These are phyloP conservation scores for Eurytoma adleriae DNA, from an alignment of 2,888 invertebrate genomes.

Conservation along the genomic window DNA sequence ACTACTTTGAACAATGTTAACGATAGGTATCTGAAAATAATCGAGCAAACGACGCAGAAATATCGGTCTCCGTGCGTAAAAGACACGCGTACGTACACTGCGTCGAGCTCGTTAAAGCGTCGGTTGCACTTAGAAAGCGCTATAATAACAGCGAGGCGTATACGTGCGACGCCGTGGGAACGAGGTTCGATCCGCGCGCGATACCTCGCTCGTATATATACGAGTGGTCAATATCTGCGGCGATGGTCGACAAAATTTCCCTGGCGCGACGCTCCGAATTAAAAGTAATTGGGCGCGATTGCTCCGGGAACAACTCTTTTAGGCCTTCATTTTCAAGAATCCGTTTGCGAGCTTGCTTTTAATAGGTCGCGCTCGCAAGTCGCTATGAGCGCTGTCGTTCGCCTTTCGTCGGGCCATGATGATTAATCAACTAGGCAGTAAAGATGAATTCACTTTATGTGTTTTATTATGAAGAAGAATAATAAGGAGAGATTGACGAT, in stretches of 20 bases:
- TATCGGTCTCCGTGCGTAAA: too few relatives aligned
- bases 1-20: too few relatives aligned
- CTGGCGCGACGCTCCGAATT: conserved; percentile 15
- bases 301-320: conserved; percentile 31
- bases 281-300: conserved; percentile 43
- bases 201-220: neutral
- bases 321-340: conserved; percentile 33
- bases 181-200: neutral
- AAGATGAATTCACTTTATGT: neutral
- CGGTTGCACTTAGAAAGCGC: too few relatives aligned
- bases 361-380: neutral
- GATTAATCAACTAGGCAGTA: too few relatives aligned
- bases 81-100: too few relatives aligned
- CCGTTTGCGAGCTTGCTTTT: neutral
- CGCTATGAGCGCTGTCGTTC: neutral
- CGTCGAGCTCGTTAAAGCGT: too few relatives aligned
- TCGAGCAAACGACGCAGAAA: too few relatives aligned
- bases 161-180: too few relatives aligned
- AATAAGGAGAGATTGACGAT: neutral
- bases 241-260: too few relatives aligned
- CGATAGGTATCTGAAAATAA: too few relatives aligned
- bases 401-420: neutral
- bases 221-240: too few relatives aligned
- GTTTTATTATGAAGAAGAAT: neutral
- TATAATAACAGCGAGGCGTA: too few relatives aligned